Evolutionary conservation across 2,113 vertebrate species (phyloP), one percentile per base, ranked within the genome.

Genomic region (Barbus barbus): DNA sequence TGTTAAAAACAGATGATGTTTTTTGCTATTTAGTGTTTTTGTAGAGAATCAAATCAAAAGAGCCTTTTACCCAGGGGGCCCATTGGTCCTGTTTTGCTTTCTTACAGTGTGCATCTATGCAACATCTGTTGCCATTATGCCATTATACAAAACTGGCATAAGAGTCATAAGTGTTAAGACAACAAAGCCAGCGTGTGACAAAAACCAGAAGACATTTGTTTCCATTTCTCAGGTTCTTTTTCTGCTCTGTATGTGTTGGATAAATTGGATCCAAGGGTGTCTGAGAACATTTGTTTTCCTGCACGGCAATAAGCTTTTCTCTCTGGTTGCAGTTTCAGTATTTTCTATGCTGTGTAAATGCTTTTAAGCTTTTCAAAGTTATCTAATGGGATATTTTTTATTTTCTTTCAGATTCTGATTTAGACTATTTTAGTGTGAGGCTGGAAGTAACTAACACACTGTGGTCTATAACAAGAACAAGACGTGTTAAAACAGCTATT

Each of bases 141-240:
- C n/a, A n/a, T n/a, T n/a, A n/a, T 65, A 31, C 28, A 65, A 18
- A 74, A 28, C 7, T 51, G 72, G 51, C 61, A 65, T 6, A 11
- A n/a, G n/a, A n/a, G 56, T 60, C n/a, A 9, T n/a, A 20, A 74
- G 13, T 28, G 24, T 74, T 31, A 74, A 72, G 14, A 20, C 24
- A 51, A 75, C 44, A 51, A 51, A 51, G 16, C 72, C 44, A 51
- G 5, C 1, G 8, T 3, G 4, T 51, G 73, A 22, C 73, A 51
- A 75, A 75, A 28, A 75, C 24, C 73, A 51, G 46, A 75, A 51
- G 14, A 75, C 73, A 51, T 75, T 74, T 75, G 24, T 22, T 74
- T 48, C 16, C 18, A 14, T 74, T 75, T 75, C 24, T 7, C n/a
- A 73, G 36, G 36, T 71, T 71, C 13, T 74, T 24, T 74, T 46